These are phyloP conservation scores for Psilopsiagon aurifrons DNA, from an alignment of 2,113 vertebrate species.

Conservation along the genomic window DNA sequence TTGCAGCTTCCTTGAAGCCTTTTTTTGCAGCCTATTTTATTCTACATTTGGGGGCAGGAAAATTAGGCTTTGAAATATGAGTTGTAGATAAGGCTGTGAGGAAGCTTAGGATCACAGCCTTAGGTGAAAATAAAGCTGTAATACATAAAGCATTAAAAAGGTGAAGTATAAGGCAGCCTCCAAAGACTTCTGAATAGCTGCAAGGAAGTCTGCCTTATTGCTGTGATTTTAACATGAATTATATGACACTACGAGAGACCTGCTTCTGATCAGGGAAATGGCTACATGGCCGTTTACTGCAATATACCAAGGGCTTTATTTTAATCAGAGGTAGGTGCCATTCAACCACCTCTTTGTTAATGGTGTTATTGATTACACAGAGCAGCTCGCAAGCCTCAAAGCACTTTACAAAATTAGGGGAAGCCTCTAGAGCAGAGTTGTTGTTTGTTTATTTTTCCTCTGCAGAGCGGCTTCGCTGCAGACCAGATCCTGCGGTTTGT, in stretches of 20 bases:
- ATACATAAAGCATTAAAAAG: constrained; percentile 69
- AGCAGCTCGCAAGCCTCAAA: not conserved
- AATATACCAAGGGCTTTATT: not conserved
- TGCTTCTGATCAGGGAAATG: not conserved
- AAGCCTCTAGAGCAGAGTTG: constrained; percentile 30
- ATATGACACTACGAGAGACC: constrained; percentile 29
- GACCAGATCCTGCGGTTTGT: not conserved
- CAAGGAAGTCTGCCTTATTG: constrained; percentile 59
- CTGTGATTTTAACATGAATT: constrained; percentile 53
- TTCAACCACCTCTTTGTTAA: constrained; percentile 45
- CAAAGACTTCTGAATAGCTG: constrained; percentile 57
- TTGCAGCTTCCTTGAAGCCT: constrained; percentile 54
- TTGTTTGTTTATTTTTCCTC: constrained; percentile 24
- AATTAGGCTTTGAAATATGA: constrained; percentile 68
- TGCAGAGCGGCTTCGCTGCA: not conserved
- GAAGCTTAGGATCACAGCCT: constrained; percentile 65
- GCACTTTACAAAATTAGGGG: constrained; percentile 52
- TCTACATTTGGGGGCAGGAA: constrained; percentile 55
- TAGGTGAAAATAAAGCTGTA: constrained; percentile 67
- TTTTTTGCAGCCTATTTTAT: constrained; percentile 62
- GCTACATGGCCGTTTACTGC: not conserved
- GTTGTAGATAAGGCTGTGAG: constrained; percentile 59
- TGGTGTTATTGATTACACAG: constrained; percentile 23
- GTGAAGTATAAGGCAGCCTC: constrained; percentile 54
- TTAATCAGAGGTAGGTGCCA: constrained; percentile 46